A percentile compares a stretch with the other conserved stretches of the same genome.
Conservation (phyloP, 2,113 vertebrate genomes). For the Chaenocephalus aceratus region DNA sequence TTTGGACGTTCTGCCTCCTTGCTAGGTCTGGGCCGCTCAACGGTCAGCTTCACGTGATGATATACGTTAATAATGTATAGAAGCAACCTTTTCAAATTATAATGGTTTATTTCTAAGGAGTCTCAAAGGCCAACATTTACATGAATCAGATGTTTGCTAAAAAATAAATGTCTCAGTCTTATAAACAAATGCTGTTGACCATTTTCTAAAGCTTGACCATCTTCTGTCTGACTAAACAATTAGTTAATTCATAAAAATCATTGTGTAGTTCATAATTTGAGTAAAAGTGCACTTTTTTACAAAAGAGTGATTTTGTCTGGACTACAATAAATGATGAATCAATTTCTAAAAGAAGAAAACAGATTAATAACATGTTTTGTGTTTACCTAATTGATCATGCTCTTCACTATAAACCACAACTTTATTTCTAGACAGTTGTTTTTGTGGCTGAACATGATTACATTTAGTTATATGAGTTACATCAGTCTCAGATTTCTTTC, state of each 20-base stretch:
- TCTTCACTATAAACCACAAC: neutral
- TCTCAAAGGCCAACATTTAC: no score
- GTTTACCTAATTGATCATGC: neutral
- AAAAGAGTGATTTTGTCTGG: neutral
- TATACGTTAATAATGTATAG: no score
- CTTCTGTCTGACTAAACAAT: neutral
- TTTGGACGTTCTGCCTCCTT: no score
- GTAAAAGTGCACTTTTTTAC: neutral
- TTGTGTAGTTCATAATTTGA: neutral
- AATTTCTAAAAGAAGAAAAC: neutral
- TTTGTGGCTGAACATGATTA: neutral
- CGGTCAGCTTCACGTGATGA: no score
- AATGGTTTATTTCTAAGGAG: no score
- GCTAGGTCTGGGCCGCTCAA: no score
- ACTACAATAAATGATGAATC: neutral
- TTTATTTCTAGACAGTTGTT: neutral
- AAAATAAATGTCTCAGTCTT: neutral
- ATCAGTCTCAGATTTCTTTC: neutral
- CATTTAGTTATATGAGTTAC: neutral
- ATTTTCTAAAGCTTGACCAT: neutral
- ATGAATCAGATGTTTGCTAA: no score
- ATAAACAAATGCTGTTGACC: neutral
- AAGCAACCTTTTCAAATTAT: no score
- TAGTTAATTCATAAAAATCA: no score
- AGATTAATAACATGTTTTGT: neutral